These are phyloP conservation scores for Colletes gigas DNA, from an alignment of 1,140 invertebrate species.

Conservation along the genomic window DNA sequence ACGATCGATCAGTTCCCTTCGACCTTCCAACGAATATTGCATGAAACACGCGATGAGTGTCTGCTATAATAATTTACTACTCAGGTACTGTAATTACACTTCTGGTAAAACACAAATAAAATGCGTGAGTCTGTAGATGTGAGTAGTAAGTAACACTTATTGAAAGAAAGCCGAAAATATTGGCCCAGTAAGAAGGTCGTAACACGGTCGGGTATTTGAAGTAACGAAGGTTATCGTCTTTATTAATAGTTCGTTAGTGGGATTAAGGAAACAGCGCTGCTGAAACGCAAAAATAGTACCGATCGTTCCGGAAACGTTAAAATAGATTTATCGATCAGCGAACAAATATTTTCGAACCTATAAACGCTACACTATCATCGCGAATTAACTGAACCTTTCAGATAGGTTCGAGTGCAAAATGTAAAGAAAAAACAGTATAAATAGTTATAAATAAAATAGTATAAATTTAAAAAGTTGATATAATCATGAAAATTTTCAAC, in stretches of 20 bases:
- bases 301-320: neutral
- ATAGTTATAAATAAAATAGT: too few species aligned
- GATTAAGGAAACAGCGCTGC: conserved; percentile 28
- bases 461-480: too few species aligned
- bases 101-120: neutral
- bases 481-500: too few species aligned
- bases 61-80: neutral
- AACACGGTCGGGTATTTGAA: conserved; percentile 16
- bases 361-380: neutral
- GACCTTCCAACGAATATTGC: neutral
- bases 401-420: too few species aligned
- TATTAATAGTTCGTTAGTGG: conserved; percentile 24
- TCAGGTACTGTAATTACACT: neutral
- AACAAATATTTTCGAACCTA: neutral
- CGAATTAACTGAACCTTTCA: neutral
- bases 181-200: conserved; percentile 1
- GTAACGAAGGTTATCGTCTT: conserved; percentile 23
- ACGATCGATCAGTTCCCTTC: neutral
- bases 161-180: neutral
- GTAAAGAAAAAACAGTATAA: too few species aligned
- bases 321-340: neutral
- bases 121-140: neutral
- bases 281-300: neutral
- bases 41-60: neutral
- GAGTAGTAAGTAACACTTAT: neutral